Percentiles rank a stretch among this genome's conserved stretches.
phyloP scores from a whole-genome alignment of 2,888 invertebrate genomes.

The Napeogenes inachia region DNA sequence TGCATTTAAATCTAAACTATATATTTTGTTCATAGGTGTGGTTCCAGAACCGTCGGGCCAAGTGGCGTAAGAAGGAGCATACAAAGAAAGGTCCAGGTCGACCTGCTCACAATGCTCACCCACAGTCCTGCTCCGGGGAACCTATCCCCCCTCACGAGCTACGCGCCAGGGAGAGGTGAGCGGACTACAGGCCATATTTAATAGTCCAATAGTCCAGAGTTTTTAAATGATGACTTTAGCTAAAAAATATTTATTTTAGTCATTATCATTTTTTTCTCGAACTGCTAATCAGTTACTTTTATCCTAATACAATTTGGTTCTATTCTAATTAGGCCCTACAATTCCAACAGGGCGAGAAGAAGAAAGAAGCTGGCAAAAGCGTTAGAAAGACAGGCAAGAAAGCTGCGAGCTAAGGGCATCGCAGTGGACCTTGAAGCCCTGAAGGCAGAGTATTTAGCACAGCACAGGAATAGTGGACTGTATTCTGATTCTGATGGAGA shows the following conservation, averaged over 20 bases:
- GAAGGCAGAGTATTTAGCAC: slow-evolving; percentile 89
- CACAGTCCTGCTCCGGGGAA: slow-evolving; percentile 97
- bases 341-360: slow-evolving; percentile 84
- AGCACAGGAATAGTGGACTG: slow-evolving; percentile 80
- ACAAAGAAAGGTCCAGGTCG: slow-evolving; percentile 99
- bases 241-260: no score
- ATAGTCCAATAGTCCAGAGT: background rate
- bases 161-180: slow-evolving; percentile 86
- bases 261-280: no score
- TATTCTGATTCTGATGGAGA: slow-evolving; percentile 79
- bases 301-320: slow-evolving; percentile 51
- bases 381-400: slow-evolving; percentile 93
- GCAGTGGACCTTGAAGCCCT: slow-evolving; percentile 91
- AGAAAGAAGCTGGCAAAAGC: slow-evolving; percentile 95
- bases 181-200: slow-evolving; percentile 55
- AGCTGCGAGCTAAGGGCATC: slow-evolving; percentile 93
- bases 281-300: no score
- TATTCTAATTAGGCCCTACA: slow-evolving; percentile 74
- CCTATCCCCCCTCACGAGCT: slow-evolving; percentile 96
- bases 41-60: slow-evolving; percentile 99
- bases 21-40: slow-evolving; percentile 86
- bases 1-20: background rate
- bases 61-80: slow-evolving; percentile 99
- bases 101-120: slow-evolving; percentile 98
- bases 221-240: no score